Base-by-base conservation (phyloP, 2,888 invertebrate species). In the Polymixis flavicincta region DNA sequence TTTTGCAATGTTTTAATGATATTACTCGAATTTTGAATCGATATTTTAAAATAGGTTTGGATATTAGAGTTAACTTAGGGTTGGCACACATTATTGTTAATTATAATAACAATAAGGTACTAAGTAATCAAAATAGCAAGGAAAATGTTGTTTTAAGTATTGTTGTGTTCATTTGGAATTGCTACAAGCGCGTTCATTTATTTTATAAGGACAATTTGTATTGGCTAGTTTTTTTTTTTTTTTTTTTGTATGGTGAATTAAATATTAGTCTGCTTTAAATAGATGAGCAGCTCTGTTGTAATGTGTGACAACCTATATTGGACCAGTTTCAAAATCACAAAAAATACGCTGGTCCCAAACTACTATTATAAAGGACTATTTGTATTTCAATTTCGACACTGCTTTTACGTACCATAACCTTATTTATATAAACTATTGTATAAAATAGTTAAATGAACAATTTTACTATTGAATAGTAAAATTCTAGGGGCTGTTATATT, bases 381-480 rank as follows among this genome's bases (percentile, higher is more conserved):
- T 78, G 81, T 89, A 90, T 89, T 91, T 90, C 88, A 82, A 92
- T 95, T 95, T 95, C 85, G 92, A 95, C 93, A 92, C 94, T 91
- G 93, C 93, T 94, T 95, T 95, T 95, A 91, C 87, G 89, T 92
- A 92, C 94, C 92, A 87, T 92, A 88, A 92, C 92, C 91, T 93
- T 89, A 92, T 93, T 93, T 93, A 91, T 92, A 91, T 90, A 83
- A 85, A 87, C 82, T 83, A 90, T 89, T 93, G 90, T 93, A 92
- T 89, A 89, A 92, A 93, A 93, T 92, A 94, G 91, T 86, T 92
- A 92, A 92, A 90, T 92, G 86, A 91, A 89, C 85, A 88, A 91
- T 94, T 95, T 94, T 95, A 92, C 96, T 96, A 96, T 96, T 88
- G 93, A 95, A 96, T 96, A 96, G 96, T 96, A 92, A 95, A 94